Percentiles rank a stretch among this genome's conserved stretches.
Evolutionary conservation across 1,140 invertebrate genomes (phyloP).

Genomic region (Trinorchestia longiramus): DNA sequence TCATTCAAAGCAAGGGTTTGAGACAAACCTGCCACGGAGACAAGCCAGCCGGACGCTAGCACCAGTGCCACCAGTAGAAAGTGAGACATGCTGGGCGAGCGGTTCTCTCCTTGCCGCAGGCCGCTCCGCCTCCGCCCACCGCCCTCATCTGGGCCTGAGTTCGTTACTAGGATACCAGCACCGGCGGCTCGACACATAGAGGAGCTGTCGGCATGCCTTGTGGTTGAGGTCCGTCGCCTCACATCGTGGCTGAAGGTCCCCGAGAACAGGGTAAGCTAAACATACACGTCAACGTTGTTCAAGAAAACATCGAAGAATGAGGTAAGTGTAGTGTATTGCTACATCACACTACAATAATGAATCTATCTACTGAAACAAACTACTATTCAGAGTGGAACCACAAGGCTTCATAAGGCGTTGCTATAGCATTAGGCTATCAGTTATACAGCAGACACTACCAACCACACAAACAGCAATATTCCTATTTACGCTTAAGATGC

Average conservation of each 20-base stretch:
- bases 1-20: not conserved
- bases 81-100: not conserved
- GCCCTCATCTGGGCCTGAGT: slow-evolving; percentile 21
- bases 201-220: slow-evolving; percentile 50
- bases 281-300: not conserved
- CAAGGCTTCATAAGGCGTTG: too few relatives aligned
- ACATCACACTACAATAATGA: not conserved
- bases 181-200: slow-evolving; percentile 25
- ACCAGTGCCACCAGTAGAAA: slow-evolving; percentile 42
- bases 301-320: not conserved
- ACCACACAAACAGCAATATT: not conserved
- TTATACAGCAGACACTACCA: not conserved
- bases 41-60: slow-evolving; percentile 10
- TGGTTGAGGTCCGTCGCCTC: slow-evolving; percentile 21
- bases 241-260: not conserved
- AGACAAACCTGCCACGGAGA: not conserved
- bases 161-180: slow-evolving; percentile 3
- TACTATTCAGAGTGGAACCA: too few relatives aligned
- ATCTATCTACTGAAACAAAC: too few relatives aligned
- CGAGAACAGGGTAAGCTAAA: not conserved
- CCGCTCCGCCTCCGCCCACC: not conserved
- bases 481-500: not conserved
- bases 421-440: not conserved
- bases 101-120: slow-evolving; percentile 32
- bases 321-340: not conserved